phyloP scores from a whole-genome alignment of 2,797 vertebrate genomes.

The Hirundo rustica region DNA sequence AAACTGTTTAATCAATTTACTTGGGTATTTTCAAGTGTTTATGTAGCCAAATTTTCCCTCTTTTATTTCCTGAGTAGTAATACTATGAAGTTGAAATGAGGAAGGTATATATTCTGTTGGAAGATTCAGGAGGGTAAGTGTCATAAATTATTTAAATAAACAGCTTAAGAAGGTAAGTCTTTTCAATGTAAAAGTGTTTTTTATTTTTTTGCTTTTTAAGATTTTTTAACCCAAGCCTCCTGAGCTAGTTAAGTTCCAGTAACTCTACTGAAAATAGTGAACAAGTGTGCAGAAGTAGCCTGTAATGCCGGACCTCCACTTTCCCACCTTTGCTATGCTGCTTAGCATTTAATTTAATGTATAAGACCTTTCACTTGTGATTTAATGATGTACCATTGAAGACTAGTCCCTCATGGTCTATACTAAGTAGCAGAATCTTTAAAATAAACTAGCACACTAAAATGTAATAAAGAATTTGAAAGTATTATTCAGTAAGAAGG shows the following conservation, averaged over 20 bases:
- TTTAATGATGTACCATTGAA: background rate
- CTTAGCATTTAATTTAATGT: background rate
- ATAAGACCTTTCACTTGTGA: background rate
- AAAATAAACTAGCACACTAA: background rate
- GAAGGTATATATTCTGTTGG: background rate
- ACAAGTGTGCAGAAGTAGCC: background rate
- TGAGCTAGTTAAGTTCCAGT: background rate
- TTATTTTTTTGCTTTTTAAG: background rate
- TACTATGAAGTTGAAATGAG: background rate
- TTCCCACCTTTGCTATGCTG: background rate
- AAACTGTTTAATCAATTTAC: background rate
- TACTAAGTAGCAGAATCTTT: background rate
- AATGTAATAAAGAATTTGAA: background rate
- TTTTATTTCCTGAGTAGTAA: background rate
- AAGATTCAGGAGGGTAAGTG: background rate
- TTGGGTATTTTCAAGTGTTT: background rate
- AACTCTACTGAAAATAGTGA: background rate
- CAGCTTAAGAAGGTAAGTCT: background rate
- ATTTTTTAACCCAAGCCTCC: background rate
- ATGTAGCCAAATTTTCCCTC: background rate
- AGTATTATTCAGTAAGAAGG: background rate
- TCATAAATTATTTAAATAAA: background rate
- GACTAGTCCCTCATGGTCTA: background rate
- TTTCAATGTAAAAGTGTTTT: background rate
- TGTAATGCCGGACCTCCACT: background rate